phyloP scores from a whole-genome alignment of 2,888 invertebrate genomes.

The Melolontha melolontha region DNA sequence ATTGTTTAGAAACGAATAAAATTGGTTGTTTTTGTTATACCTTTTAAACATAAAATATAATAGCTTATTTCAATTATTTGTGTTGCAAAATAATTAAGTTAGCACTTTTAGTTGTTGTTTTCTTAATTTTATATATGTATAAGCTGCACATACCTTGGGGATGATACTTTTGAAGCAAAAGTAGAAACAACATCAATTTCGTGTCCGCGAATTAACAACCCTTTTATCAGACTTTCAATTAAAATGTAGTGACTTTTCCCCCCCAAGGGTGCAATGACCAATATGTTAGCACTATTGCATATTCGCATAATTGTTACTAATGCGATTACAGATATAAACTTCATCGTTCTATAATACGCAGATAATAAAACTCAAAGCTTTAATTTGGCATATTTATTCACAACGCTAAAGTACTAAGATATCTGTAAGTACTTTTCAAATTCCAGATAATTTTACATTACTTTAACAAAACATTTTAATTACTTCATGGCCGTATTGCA shows the following conservation, averaged over 20 bases:
- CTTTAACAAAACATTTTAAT: too few species aligned
- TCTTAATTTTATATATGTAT: too few species aligned
- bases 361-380: background rate
- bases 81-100: too few species aligned
- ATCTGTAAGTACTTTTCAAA: too few species aligned
- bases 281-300: slow-evolving; percentile 58
- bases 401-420: too few species aligned
- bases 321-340: background rate
- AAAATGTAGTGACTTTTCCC: slow-evolving; percentile 69
- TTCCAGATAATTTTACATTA: too few species aligned
- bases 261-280: slow-evolving; percentile 68
- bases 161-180: slow-evolving; percentile 64
- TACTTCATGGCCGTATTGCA: too few species aligned
- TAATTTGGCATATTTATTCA: background rate
- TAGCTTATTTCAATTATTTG: too few species aligned
- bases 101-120: too few species aligned
- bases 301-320: background rate
- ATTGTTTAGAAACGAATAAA: too few species aligned
- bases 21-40: too few species aligned
- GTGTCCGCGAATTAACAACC: slow-evolving; percentile 67
- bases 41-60: too few species aligned
- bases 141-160: slow-evolving; percentile 42
- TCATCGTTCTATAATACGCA: background rate
- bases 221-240: slow-evolving; percentile 67
- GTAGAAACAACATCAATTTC: slow-evolving; percentile 69